Evolutionary conservation across 2,888 invertebrate species (phyloP).

Genomic region (Hanleya hanleyi): DNA sequence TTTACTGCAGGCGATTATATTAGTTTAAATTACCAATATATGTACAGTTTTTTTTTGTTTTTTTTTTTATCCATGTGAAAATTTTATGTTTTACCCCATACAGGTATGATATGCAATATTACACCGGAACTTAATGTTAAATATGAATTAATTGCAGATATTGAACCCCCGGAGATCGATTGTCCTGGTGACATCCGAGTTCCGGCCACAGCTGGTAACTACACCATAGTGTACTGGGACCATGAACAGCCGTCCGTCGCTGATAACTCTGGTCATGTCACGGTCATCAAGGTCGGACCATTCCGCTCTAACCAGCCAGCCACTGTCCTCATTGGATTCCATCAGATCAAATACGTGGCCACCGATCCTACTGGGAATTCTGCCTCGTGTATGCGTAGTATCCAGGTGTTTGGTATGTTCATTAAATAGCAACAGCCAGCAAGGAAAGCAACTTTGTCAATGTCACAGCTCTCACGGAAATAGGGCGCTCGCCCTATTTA

Average conservation of each 20-base stretch:
- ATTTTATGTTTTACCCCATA: too few relatives aligned
- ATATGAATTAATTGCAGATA: conserved; percentile 31
- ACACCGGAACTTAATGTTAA: not conserved
- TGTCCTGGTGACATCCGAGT: conserved; percentile 43
- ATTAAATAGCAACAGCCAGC: too few relatives aligned
- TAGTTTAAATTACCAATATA: too few relatives aligned
- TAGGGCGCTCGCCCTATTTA: too few relatives aligned
- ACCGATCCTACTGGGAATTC: conserved; percentile 43
- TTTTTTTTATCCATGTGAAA: too few relatives aligned
- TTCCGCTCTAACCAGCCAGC: conserved; percentile 26
- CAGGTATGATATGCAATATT: not conserved
- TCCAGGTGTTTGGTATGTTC: conserved; percentile 39
- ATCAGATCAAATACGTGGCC: conserved; percentile 42
- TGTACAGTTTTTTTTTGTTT: too few relatives aligned
- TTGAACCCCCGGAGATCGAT: conserved; percentile 35
- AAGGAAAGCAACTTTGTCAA: too few relatives aligned
- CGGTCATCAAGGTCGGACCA: conserved; percentile 23
- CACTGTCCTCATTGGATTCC: conserved; percentile 37
- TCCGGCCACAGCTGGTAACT: conserved; percentile 31
- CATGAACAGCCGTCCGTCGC: conserved; percentile 24
- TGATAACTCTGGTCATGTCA: conserved; percentile 44
- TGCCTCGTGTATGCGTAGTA: conserved; percentile 34
- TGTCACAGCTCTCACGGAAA: too few relatives aligned
- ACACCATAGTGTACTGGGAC: conserved; percentile 41
- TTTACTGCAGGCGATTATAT: too few relatives aligned